phyloP scores from a whole-genome alignment of 2,888 invertebrate species.

The Bugula neritina region DNA sequence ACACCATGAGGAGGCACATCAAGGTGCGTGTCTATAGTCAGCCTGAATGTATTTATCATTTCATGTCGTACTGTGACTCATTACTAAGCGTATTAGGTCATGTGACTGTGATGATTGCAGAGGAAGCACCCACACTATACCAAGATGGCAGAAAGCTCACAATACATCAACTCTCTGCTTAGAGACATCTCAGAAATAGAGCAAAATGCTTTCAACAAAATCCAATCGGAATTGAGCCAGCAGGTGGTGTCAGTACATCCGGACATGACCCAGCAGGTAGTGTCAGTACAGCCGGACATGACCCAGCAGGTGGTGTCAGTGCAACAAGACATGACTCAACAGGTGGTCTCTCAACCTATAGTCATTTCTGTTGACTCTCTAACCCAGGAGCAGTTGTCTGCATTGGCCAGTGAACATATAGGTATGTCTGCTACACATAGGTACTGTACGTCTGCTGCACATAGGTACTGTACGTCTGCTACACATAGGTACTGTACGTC shows the following conservation, averaged over 20 bases:
- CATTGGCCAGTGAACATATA: conserved; percentile 4
- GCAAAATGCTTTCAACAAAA: neutral
- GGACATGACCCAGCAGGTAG: neutral
- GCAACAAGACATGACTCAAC: neutral
- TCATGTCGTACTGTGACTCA: too few relatives aligned
- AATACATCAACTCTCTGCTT: neutral
- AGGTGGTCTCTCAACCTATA: neutral
- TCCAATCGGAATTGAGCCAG: neutral
- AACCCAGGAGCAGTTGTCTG: neutral
- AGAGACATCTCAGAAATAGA: neutral
- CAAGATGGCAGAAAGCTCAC: conserved; percentile 4
- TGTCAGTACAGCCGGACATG: neutral
- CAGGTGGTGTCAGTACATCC: too few relatives aligned
- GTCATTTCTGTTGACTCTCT: conserved; percentile 18
- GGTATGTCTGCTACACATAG: neutral
- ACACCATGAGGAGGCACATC: conserved; percentile 47
- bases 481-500: too few relatives aligned
- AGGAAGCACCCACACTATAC: conserved; percentile 6
- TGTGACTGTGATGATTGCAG: too few relatives aligned
- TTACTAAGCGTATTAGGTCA: too few relatives aligned
- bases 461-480: too few relatives aligned
- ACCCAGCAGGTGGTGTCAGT: neutral
- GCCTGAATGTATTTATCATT: too few relatives aligned
- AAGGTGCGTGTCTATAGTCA: conserved; percentile 31
- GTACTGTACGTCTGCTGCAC: too few relatives aligned